phyloP scores from a whole-genome alignment of 2,113 vertebrate species.

The Diadophis punctatus region DNA sequence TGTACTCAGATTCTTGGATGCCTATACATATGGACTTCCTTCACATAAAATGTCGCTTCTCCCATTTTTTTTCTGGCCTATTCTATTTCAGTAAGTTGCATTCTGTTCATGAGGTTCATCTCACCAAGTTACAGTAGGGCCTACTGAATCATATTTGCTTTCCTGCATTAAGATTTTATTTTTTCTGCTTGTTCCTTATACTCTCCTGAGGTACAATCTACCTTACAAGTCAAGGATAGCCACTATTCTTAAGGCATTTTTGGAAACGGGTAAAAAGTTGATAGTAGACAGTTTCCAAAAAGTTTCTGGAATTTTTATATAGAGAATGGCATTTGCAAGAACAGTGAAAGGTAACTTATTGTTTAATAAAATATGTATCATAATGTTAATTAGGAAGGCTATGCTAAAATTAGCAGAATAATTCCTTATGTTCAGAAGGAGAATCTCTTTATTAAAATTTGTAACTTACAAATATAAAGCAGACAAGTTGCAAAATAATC shows the following conservation, averaged over 20 bases:
- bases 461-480: neutral
- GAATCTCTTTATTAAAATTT: neutral
- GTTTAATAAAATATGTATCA: neutral
- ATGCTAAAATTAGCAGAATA: neutral
- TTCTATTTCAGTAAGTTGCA: neutral
- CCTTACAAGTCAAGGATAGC: neutral
- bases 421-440: neutral
- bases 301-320: neutral
- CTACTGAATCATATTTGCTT: neutral
- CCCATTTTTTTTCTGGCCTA: neutral
- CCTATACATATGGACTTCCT: neutral
- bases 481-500: neutral
- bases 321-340: neutral
- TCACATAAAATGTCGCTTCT: neutral
- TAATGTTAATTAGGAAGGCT: neutral
- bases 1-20: neutral
- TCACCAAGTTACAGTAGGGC: neutral
- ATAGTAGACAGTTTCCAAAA: neutral
- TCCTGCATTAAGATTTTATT: neutral
- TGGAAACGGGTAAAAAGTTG: neutral
- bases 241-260: neutral
- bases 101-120: neutral
- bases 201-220: neutral
- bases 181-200: neutral
- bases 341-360: neutral